A percentile compares a stretch with the other conserved stretches of the same genome.
Conservation (phyloP, 1,140 invertebrate species). For the Sycophaga agraensis region DNA sequence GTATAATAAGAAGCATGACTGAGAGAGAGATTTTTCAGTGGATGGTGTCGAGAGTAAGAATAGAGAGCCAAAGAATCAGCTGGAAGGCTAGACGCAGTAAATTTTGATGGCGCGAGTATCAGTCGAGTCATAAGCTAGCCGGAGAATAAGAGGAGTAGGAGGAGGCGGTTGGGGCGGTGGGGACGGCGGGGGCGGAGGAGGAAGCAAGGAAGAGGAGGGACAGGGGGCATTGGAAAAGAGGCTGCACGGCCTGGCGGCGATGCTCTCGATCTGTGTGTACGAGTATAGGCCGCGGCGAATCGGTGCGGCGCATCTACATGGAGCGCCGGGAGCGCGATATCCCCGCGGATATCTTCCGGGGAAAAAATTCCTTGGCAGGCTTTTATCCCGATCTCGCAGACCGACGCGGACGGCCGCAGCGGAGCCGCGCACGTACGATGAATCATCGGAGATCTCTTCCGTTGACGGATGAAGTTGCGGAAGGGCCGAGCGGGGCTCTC, state of each 20-base stretch:
- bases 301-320: constrained; percentile 4
- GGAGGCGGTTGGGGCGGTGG: too few relatives aligned
- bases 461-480: constrained; percentile 17
- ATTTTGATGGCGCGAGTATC: too few relatives aligned
- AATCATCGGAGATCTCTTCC: constrained; percentile 9
- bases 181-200: not conserved
- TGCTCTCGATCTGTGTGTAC: constrained; percentile 11
- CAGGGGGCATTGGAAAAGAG: constrained; percentile 7
- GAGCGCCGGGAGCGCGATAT: constrained; percentile 1
- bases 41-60: too few relatives aligned
- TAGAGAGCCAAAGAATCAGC: too few relatives aligned
- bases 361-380: constrained; percentile 6
- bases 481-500: not conserved
- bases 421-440: not conserved
- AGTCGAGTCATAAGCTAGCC: too few relatives aligned
- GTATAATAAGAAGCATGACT: too few relatives aligned
- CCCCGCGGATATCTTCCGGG: constrained; percentile 4
- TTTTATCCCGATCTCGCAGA: constrained; percentile 7
- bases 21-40: too few relatives aligned
- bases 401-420: not conserved
- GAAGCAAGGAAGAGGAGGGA: not conserved
- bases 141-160: too few relatives aligned
- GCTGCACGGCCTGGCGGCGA: too few relatives aligned
- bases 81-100: too few relatives aligned
- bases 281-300: not conserved